Evolutionary conservation across 2,113 vertebrate genomes (phyloP), one percentile per base, ranked within the genome.

Genomic region (Gopherus flavomarginatus): DNA sequence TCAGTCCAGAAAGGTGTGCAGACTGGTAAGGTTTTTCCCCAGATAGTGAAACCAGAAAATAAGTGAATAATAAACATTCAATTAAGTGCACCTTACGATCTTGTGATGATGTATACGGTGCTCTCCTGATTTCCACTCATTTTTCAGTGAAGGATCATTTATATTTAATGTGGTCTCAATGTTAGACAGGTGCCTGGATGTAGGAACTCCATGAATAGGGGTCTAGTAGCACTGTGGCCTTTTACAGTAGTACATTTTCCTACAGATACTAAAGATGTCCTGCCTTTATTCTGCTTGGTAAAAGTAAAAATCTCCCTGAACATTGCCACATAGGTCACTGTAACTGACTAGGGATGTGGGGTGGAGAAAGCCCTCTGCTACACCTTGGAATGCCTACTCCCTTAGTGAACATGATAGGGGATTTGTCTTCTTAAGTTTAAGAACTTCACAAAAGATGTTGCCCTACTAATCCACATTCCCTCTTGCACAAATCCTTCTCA

Each of bases 51-150:
- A 81, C 4, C 42, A 91, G 50, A 92, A 94, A 1, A n/a, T 4
- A 89, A 92, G 13, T 69, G 62, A 69, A 69, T 6, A 14, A n/a
- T 6, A 82, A 94, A 80, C 1, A 49, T 16, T 16, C 21, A 87
- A 31, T 11, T 57, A 89, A n/a, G 35, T 19, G 6, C 62, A n/a
- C 27, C 59, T 38, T 84, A 54, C 65, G n/a, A 54, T 85, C 8
- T 84, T 38, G 44, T 57, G 14, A 88, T 82, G 0, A 0, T 35
- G 42, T 65, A 1, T 5, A 11, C 24, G 5, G 87, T 83, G 52
- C n/a, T 72, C 79, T 52, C 9, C 24, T 88, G 26, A 84, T 87
- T 93, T 47, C 54, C 50, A 92, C 56, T 57, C 56, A 26, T 27
- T 57, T 57, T 57, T 57, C 26, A 57, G 27, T 57, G 56, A 57